phyloP scores from a whole-genome alignment of 2,113 vertebrate species.

The rat (Rattus norvegicus) region GRCr8 NC_086024.1:36665001-36665500 shows the following conservation, averaged over 20 bases:
- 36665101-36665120: neutral
- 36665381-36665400: accelerated
- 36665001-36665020: neutral
- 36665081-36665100: accelerated
- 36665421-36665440: neutral
- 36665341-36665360: neutral
- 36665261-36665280: neutral
- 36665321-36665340: neutral
- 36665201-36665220: neutral
- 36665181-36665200: neutral
- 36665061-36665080: neutral
- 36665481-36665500: neutral
- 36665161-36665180: neutral
- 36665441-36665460: neutral
- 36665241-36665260: neutral
- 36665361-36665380: neutral
- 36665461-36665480: neutral
- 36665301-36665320: neutral
- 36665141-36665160: neutral
- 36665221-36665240: neutral
- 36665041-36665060: too few species aligned
- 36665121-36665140: neutral
- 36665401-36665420: accelerated
- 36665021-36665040: too few species aligned
- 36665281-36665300: neutral